These are phyloP conservation scores for Tachina fera DNA, from an alignment of 2,888 invertebrate species.

Conservation along the genomic window DNA sequence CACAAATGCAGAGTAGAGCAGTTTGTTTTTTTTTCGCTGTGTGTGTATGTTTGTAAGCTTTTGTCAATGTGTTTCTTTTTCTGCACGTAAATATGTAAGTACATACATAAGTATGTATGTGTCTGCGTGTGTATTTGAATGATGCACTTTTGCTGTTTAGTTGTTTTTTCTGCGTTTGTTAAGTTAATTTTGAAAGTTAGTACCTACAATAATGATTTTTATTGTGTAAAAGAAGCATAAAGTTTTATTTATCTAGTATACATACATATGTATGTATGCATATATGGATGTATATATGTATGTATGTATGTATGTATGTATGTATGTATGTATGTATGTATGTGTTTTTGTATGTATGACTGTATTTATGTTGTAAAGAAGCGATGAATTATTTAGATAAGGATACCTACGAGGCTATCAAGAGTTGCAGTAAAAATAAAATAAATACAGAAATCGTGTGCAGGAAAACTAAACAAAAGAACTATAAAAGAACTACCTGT, in stretches of 20 bases:
- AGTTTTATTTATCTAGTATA: background rate
- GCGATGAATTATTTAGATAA: background rate
- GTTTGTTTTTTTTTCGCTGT: background rate
- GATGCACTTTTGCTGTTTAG: background rate
- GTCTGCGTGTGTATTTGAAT: background rate
- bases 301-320: background rate
- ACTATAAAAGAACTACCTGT: background rate
- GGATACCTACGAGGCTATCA: background rate
- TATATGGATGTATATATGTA: background rate
- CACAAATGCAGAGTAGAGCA: background rate
- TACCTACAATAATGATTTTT: slow-evolving; percentile 29
- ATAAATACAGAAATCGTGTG: too few species aligned
- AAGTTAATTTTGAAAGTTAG: slow-evolving; percentile 44
- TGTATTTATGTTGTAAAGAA: background rate
- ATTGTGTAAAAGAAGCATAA: slow-evolving; percentile 23
- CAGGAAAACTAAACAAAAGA: background rate
- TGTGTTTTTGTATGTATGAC: background rate
- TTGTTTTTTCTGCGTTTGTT: slow-evolving; percentile 15
- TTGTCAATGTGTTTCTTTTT: background rate
- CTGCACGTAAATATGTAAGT: too few species aligned
- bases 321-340: background rate
- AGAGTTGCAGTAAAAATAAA: background rate
- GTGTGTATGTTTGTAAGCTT: background rate
- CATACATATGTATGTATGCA: background rate
- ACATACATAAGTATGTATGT: background rate